phyloP scores from a whole-genome alignment of 1,140 invertebrate species.

The Camponotus floridanus region DNA sequence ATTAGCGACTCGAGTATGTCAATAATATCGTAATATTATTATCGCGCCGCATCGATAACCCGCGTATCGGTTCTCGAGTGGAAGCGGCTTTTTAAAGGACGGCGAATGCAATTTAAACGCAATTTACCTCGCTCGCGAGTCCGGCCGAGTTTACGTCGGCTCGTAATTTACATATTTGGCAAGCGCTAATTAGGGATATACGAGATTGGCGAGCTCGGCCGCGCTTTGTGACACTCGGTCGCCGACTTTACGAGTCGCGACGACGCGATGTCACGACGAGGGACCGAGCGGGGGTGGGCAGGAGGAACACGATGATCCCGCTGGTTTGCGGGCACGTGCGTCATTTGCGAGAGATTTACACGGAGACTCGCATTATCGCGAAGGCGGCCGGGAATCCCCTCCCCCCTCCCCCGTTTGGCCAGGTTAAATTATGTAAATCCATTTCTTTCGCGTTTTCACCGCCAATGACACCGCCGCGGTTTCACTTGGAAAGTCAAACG shows the following conservation, averaged over 20 bases:
- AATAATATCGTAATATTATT: constrained; percentile 37
- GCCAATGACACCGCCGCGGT: constrained; percentile 32
- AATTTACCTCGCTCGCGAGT: constrained; percentile 24
- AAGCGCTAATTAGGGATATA: constrained; percentile 48
- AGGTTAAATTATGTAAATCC: constrained; percentile 56
- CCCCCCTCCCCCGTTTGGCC: not conserved
- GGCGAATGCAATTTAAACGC: constrained; percentile 13
- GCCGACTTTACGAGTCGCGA: not conserved
- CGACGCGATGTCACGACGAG: not conserved
- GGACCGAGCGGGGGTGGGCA: not conserved
- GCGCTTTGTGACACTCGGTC: not conserved
- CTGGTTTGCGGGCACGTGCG: constrained; percentile 1
- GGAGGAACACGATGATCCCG: not conserved
- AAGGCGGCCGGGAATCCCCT: constrained; percentile 4
- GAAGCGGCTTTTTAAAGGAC: not conserved
- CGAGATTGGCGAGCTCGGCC: constrained; percentile 4
- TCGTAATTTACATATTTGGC: constrained; percentile 49
- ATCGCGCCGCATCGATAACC: not conserved
- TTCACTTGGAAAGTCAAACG: constrained; percentile 65
- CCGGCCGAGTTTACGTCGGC: constrained; percentile 16
- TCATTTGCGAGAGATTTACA: constrained; percentile 21
- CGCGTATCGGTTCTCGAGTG: no score
- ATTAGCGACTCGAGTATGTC: not conserved
- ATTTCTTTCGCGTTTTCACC: constrained; percentile 59
- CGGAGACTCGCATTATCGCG: constrained; percentile 12